These are phyloP conservation scores for Tragopan temminckii DNA, from an alignment of 2,797 vertebrate genomes.

Conservation along the genomic window DNA sequence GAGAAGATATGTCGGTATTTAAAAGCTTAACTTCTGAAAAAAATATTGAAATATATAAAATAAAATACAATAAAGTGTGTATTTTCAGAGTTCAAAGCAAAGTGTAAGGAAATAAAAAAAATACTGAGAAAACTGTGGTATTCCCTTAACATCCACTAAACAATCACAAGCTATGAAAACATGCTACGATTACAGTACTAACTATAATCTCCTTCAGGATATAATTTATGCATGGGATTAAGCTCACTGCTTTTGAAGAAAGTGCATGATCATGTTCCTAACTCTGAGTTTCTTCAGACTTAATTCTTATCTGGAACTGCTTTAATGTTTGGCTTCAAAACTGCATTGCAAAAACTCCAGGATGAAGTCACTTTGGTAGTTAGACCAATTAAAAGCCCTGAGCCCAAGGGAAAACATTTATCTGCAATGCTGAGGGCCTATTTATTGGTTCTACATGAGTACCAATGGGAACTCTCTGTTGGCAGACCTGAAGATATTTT, in stretches of 20 bases:
- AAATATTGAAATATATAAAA: no score
- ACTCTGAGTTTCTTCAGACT: neutral
- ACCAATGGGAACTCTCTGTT: neutral
- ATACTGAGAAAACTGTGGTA: neutral
- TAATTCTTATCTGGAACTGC: neutral
- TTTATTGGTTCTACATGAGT: neutral
- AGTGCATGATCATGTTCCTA: neutral
- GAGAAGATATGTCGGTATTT: neutral
- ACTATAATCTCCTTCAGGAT: neutral
- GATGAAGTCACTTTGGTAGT: neutral
- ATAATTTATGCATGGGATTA: neutral
- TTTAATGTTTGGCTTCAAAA: neutral
- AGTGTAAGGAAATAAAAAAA: neutral
- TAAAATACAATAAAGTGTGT: neutral
- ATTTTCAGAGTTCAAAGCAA: neutral
- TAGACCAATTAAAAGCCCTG: neutral
- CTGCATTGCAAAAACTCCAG: neutral
- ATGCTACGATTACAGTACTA: neutral
- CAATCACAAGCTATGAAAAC: neutral
- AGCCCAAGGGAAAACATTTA: neutral
- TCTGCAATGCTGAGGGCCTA: neutral
- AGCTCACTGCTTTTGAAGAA: neutral
- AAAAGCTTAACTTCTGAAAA: neutral
- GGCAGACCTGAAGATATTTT: neutral
- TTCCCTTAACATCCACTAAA: neutral